Evolutionary conservation across 2,113 vertebrate species (phyloP).

Genomic region (Podarcis muralis): DNA sequence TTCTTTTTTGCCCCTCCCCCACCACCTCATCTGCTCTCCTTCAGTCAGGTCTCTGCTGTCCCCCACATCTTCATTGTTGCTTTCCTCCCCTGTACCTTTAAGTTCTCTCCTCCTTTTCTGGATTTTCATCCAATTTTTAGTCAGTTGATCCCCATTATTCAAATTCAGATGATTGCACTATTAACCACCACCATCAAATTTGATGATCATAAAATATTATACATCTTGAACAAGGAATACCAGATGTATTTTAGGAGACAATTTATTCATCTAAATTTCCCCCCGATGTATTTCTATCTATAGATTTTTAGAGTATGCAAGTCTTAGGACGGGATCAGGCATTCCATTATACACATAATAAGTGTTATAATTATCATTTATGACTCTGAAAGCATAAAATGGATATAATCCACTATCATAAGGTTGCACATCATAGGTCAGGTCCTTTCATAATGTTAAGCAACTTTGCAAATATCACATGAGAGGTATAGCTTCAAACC

Average conservation of each 20-base stretch:
- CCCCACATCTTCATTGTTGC: background rate
- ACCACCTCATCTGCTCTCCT: accelerated
- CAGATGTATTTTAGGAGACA: background rate
- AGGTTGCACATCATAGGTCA: background rate
- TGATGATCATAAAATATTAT: slow-evolving; percentile 18
- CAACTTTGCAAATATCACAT: background rate
- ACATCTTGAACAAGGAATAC: slow-evolving; percentile 26
- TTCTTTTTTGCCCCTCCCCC: background rate
- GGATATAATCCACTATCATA: background rate
- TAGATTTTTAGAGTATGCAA: background rate
- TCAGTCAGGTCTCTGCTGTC: background rate
- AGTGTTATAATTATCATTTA: background rate
- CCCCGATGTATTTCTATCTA: slow-evolving; percentile 33
- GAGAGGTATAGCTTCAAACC: background rate
- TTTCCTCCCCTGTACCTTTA: background rate
- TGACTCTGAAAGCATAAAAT: background rate
- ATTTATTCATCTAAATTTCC: background rate
- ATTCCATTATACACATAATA: background rate
- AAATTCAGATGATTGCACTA: background rate
- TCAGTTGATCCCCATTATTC: background rate
- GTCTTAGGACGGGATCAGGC: background rate
- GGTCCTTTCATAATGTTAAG: background rate
- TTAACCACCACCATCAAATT: background rate
- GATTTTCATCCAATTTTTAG: background rate
- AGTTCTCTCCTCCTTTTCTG: background rate